A percentile compares a stretch with the other conserved stretches of the same genome.
Conservation (phyloP, 2,797 vertebrate species). For the Forpus xanthops region DNA sequence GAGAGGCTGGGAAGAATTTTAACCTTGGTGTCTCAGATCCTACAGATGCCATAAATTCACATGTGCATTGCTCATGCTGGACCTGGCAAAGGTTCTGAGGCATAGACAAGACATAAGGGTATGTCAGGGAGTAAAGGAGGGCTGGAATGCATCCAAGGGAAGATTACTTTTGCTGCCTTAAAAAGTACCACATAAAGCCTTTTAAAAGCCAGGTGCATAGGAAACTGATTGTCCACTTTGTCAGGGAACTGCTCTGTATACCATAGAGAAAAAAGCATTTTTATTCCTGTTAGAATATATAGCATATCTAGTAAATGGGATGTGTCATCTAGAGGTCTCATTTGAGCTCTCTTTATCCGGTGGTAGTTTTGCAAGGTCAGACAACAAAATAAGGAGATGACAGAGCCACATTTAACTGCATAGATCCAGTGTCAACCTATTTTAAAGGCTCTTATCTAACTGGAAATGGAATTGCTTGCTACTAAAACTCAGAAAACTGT, state of each 20-base stretch:
- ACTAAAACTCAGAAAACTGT: background rate
- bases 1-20: conserved; percentile 29
- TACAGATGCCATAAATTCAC: background rate
- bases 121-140: background rate
- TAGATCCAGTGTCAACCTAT: background rate
- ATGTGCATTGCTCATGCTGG: background rate
- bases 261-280: background rate
- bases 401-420: background rate
- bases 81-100: conserved; percentile 9
- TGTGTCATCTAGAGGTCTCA: background rate
- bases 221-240: background rate
- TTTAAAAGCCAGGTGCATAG: background rate
- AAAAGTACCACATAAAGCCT: background rate
- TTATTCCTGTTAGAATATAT: background rate
- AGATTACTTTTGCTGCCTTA: background rate
- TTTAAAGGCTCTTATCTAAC: background rate
- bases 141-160: background rate
- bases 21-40: conserved; percentile 2
- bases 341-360: background rate
- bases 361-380: background rate
- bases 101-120: background rate
- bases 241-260: background rate
- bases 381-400: background rate
- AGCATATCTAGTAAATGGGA: background rate
- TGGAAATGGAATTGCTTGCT: background rate